Evolutionary conservation across 2,888 invertebrate species (phyloP), one percentile per base, ranked within the genome.

Genomic region (Mechanitis messenoides): DNA sequence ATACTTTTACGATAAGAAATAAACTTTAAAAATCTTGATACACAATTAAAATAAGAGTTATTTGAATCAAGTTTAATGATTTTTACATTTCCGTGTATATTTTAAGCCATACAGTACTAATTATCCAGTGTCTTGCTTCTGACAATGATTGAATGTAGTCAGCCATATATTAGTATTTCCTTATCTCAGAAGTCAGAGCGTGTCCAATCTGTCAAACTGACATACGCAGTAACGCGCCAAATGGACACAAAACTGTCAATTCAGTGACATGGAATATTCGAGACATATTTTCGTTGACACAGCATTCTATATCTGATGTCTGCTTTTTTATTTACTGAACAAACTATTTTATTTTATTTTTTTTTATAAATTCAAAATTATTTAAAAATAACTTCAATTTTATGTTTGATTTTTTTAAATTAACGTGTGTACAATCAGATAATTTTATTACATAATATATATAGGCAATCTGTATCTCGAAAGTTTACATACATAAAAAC

Each of bases 171-270:
- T 63, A 68, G 61, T 61, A 58, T 57, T 64, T 66, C 65, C 65
- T 65, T 68, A 64, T 68, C 59, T 67, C 56, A 46, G 66, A 70
- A 68, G 67, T 67, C 56, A 46, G 65, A 70, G 67, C 67, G 66
- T 62, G 64, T 59, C 62, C 66, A 66, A 69, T 70, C 67, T 64
- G 70, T 70, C 68, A 64, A 59, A 56, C 59, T 69, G 69, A 67
- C 67, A 62, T 59, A 64, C 54, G 55, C 45, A 56, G 61, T 53
- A 59, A 63, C 69, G 65, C 67, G 67, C 62, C 62, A 69, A 67
- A 67, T 69, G 67, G 65, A 62, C 62, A 56, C 58, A 59, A 56
- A 31, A 55, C 31, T 53, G 57, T 58, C 58, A 70, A 66, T 59
- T 58, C 62, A 47, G 63, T 62, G 60, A 63, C 63, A 59, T 61